These are phyloP conservation scores for Semaprochilodus insignis DNA, from an alignment of 2,797 vertebrate genomes.

Conservation along the genomic window DNA sequence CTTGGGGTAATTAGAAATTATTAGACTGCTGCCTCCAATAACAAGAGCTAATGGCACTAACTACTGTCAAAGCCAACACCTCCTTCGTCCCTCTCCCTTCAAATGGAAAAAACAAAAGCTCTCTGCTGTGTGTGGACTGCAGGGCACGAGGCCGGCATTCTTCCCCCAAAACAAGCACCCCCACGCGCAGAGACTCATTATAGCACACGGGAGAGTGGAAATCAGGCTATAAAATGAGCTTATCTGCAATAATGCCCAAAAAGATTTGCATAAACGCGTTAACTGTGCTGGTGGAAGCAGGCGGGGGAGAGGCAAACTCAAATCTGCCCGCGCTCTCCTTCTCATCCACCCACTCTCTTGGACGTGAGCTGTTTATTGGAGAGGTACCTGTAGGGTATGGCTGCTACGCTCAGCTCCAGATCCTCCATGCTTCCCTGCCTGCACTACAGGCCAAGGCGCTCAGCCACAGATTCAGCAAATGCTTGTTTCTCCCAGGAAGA, in stretches of 20 bases:
- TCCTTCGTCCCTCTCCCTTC: constrained; percentile 69
- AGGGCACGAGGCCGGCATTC: constrained; percentile 71
- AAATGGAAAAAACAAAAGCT: constrained; percentile 70
- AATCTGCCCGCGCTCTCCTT: constrained; percentile 70
- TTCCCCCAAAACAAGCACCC: constrained; percentile 72
- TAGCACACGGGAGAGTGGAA: constrained; percentile 77
- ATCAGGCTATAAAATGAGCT: constrained; percentile 85
- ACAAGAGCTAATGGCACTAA: constrained; percentile 78
- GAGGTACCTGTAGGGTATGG: constrained; percentile 81
- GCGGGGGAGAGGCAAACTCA: constrained; percentile 70
- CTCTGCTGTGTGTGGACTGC: constrained; percentile 65
- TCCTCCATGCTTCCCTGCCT: constrained; percentile 66
- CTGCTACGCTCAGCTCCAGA: constrained; percentile 64
- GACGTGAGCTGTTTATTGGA: constrained; percentile 72
- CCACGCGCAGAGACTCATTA: constrained; percentile 80
- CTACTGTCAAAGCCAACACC: constrained; percentile 76
- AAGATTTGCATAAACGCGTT: constrained; percentile 84
- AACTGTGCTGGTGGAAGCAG: constrained; percentile 76
- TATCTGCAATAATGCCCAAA: constrained; percentile 82
- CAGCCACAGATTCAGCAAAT: constrained; percentile 38
- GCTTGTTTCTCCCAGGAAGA: constrained; percentile 43
- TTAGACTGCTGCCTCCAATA: constrained; percentile 82
- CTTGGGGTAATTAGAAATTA: constrained; percentile 87
- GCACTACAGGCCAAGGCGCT: constrained; percentile 61
- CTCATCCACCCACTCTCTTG: constrained; percentile 80